Conservation (phyloP, 1,140 invertebrate genomes). For the Drosophila lini region DNA sequence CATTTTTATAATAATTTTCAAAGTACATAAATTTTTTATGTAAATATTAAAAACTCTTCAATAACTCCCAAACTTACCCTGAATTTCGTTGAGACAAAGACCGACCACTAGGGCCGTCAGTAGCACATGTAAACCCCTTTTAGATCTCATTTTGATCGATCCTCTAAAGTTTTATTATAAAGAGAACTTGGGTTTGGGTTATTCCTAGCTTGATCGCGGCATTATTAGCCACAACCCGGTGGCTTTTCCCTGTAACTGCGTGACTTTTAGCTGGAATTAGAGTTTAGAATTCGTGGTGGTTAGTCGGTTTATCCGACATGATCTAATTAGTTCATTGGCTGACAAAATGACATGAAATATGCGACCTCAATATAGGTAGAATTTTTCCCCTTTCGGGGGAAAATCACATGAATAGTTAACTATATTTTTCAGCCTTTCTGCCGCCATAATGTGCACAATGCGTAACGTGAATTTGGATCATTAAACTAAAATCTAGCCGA, state of each 20-base stretch:
- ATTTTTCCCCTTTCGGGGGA: constrained; percentile 42
- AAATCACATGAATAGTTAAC: constrained; percentile 63
- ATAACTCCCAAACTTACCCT: constrained; percentile 46
- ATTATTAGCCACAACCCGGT: constrained; percentile 54
- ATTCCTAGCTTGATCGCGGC: constrained; percentile 41
- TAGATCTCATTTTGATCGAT: constrained; percentile 48
- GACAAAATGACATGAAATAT: constrained; percentile 52
- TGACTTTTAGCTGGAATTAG: constrained; percentile 34
- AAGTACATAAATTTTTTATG: background rate
- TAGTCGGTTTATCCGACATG: constrained; percentile 45
- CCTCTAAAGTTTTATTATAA: constrained; percentile 6
- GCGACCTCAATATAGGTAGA: constrained; percentile 71
- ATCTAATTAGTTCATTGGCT: constrained; percentile 71
- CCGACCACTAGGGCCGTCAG: constrained; percentile 33
- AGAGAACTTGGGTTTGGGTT: background rate
- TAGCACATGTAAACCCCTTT: constrained; percentile 32
- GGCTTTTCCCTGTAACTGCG: constrained; percentile 13
- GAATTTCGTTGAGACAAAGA: constrained; percentile 48
- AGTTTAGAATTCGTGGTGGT: constrained; percentile 33
- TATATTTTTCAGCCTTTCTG: constrained; percentile 46
- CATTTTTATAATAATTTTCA: no score
- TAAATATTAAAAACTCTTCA: background rate
- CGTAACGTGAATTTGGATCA: constrained; percentile 83
- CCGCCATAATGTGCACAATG: constrained; percentile 79
- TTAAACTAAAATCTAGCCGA: constrained; percentile 70